Percentiles rank a stretch among this genome's conserved stretches.
These are phyloP conservation scores for Drosophila subquinaria DNA, from an alignment of 2,888 invertebrate species.

Conservation along the genomic window DNA sequence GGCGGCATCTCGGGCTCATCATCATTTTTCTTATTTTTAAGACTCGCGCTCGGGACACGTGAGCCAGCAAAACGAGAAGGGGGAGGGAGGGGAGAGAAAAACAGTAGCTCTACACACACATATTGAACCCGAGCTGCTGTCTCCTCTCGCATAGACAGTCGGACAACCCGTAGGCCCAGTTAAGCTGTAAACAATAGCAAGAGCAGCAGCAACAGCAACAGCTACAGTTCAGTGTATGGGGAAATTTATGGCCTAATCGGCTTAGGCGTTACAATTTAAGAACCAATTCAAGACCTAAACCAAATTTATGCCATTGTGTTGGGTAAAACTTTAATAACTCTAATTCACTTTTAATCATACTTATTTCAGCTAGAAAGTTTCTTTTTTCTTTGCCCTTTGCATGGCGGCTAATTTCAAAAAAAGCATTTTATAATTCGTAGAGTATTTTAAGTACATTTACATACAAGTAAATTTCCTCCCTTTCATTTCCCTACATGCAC, in stretches of 20 bases:
- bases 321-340: slow-evolving; percentile 40
- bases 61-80: neutral
- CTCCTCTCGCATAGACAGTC: neutral
- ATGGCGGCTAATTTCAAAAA: slow-evolving; percentile 57
- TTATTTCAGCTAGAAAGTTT: slow-evolving; percentile 15
- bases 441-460: slow-evolving; percentile 45
- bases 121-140: slow-evolving; percentile 6
- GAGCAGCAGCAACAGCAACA: neutral
- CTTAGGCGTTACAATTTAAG: slow-evolving; percentile 38
- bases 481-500: slow-evolving; percentile 14
- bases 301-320: slow-evolving; percentile 42
- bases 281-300: slow-evolving; percentile 20
- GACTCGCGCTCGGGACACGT: slow-evolving; percentile 22
- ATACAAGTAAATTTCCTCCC: slow-evolving; percentile 23
- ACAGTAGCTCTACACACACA: slow-evolving; percentile 28
- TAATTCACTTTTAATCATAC: slow-evolving; percentile 60
- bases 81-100: neutral
- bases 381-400: slow-evolving; percentile 4
- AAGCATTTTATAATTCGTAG: slow-evolving; percentile 20
- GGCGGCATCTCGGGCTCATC: slow-evolving; percentile 54
- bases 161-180: slow-evolving; percentile 43
- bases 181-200: slow-evolving; percentile 62
- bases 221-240: slow-evolving; percentile 8
- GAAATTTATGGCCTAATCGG: slow-evolving; percentile 50
- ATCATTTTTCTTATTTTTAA: slow-evolving; percentile 54